Evolutionary conservation across 2,797 vertebrate species (phyloP), one percentile per base, ranked within the genome.

Genomic region (Lagorchestes hirsutus): DNA sequence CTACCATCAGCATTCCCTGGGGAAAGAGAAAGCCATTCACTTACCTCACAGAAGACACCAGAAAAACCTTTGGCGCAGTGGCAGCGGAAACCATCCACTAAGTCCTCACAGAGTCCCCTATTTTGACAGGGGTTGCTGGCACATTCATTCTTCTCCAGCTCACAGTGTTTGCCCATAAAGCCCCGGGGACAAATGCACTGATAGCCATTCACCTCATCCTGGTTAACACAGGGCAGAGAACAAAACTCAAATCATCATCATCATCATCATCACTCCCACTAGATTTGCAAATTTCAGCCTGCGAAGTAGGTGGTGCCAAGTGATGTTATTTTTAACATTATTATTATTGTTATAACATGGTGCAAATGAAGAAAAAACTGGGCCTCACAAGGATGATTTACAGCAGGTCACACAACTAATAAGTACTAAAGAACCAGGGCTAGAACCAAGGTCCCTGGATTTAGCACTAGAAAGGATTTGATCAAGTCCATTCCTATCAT

Each of bases 31-130:
- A 0, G 18, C 5, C 0, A 3, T 8, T 29, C 91, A 54, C 99
- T 99, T 97, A 99, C 99, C 99, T 99, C 99, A 1, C 99, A 99
- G 94, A 99, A 98, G 1, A 95, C 96, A 74, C 99, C 99, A 0
- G 99, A 98, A 98, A 99, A 99, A 90, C 99, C 99, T 29, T 97
- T 98, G 0, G 95, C 98, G 95, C 99, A 99, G 92, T 99, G 98
- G 95, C 99, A 99, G 95, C 97, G 98, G 98, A 99, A 99, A 8
- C 99, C 98, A 0, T 98, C 98, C 93, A 98, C 96, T 94, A 99
- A 98, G 92, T 98, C 97, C 56, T 99, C 99, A 91, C 99, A 99
- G 40, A 96, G 98, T 11, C 99, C 99, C 0, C 98, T 98, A 0
- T 99, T 99, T 52, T 94, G 99, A 96, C 99, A 99, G 0, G 99